phyloP scores from a whole-genome alignment of 2,888 invertebrate genomes.

The Sympetrum striolatum region DNA sequence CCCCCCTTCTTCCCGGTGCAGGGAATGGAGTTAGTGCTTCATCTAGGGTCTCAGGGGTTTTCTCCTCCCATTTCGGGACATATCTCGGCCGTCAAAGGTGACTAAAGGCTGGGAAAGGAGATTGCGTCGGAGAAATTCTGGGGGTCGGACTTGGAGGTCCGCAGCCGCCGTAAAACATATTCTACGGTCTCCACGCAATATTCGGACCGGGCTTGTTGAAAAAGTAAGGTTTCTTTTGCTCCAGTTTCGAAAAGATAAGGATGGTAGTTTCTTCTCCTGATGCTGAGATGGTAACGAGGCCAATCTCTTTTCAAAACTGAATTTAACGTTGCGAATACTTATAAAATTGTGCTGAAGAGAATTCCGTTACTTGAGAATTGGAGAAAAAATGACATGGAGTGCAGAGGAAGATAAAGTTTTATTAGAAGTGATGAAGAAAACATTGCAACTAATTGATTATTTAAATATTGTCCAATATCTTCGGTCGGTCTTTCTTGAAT shows the following conservation, averaged over 20 bases:
- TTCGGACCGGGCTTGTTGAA: neutral
- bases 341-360: too few species aligned
- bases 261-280: neutral
- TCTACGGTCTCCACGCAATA: neutral
- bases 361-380: too few species aligned
- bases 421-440: too few species aligned
- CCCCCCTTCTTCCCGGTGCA: neutral
- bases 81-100: slow-evolving; percentile 8
- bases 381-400: too few species aligned
- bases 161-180: neutral
- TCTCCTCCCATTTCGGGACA: neutral
- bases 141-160: neutral
- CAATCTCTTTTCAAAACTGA: neutral
- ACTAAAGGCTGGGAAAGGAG: neutral
- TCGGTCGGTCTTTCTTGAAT: too few species aligned
- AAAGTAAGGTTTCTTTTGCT: neutral
- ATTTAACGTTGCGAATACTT: too few species aligned
- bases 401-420: too few species aligned
- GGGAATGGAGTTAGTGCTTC: neutral
- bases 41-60: neutral
- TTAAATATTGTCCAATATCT: too few species aligned
- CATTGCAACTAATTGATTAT: too few species aligned
- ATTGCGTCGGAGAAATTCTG: neutral
- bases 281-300: neutral
- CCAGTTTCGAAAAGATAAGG: neutral